Conservation (phyloP, 2,113 vertebrate genomes). For the Cyanoderma ruficeps region DNA sequence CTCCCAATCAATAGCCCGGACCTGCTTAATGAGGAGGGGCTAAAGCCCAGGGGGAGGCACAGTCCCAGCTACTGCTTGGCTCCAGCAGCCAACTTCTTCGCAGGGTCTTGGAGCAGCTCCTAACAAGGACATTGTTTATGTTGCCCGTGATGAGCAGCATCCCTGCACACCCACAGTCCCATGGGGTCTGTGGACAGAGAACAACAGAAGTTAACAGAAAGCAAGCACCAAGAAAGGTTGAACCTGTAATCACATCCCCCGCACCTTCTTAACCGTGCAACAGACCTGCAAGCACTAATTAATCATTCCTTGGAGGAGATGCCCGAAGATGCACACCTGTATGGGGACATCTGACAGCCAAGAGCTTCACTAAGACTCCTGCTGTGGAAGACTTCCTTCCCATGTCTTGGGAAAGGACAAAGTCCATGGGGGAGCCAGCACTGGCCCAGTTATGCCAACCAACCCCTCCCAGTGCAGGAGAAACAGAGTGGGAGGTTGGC, state of each 20-base stretch:
- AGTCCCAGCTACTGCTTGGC: conserved; percentile 62
- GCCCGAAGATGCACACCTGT: neutral
- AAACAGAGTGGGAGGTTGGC: neutral
- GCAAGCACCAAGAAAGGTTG: conserved; percentile 68
- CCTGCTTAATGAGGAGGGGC: conserved; percentile 92
- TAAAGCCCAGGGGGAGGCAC: conserved; percentile 87
- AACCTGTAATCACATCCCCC: conserved; percentile 33
- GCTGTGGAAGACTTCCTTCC: neutral
- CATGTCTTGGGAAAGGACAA: fast-evolving
- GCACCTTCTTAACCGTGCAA: conserved; percentile 42
- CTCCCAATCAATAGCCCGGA: conserved; percentile 92
- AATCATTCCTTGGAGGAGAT: conserved; percentile 22
- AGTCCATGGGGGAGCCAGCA: fast-evolving
- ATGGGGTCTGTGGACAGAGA: conserved; percentile 58
- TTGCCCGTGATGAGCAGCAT: conserved; percentile 62
- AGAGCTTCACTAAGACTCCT: neutral
- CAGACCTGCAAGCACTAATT: conserved; percentile 57
- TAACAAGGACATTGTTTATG: conserved; percentile 79
- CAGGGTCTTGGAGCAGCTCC: conserved; percentile 69
- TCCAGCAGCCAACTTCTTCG: conserved; percentile 72
- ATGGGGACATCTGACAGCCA: neutral
- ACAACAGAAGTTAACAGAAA: conserved; percentile 69
- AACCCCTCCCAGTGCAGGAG: neutral
- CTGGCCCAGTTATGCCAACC: neutral
- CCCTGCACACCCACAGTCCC: conserved; percentile 45